A percentile compares a stretch with the other conserved stretches of the same genome.
phyloP scores from a whole-genome alignment of 2,888 invertebrate species.

The Drosophila anomelani region DNA sequence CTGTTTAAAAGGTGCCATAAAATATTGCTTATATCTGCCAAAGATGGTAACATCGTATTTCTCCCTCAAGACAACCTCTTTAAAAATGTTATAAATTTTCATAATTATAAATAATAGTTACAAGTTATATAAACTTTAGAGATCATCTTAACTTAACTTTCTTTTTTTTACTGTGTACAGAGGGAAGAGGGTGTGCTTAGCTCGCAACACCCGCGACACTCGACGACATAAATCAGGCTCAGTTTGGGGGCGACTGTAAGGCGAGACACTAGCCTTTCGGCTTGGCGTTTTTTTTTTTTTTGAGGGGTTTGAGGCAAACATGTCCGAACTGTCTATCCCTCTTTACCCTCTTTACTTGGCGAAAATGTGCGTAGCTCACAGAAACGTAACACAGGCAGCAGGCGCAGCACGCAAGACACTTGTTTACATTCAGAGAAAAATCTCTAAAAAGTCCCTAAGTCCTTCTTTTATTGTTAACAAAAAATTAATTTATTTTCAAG shows the following conservation, averaged over 20 bases:
- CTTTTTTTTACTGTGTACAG: neutral
- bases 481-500: no score
- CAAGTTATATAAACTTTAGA: no score
- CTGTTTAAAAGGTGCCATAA: no score
- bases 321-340: constrained; percentile 42
- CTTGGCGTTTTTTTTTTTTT: constrained; percentile 17
- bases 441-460: no score
- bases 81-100: neutral
- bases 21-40: no score
- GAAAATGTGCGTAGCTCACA: constrained; percentile 51
- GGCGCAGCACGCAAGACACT: constrained; percentile 37
- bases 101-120: no score
- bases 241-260: constrained; percentile 53
- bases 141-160: no score
- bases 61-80: neutral
- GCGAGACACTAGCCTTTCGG: constrained; percentile 64
- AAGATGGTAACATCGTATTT: neutral
- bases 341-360: constrained; percentile 1
- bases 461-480: no score
- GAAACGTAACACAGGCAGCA: constrained; percentile 59
- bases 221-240: constrained; percentile 67
- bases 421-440: neutral
- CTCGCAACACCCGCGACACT: constrained; percentile 75
- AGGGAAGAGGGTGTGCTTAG: constrained; percentile 20
- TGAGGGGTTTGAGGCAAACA: constrained; percentile 44